Base-by-base conservation (phyloP, 2,888 invertebrate genomes). In the Agrochola lota region DNA sequence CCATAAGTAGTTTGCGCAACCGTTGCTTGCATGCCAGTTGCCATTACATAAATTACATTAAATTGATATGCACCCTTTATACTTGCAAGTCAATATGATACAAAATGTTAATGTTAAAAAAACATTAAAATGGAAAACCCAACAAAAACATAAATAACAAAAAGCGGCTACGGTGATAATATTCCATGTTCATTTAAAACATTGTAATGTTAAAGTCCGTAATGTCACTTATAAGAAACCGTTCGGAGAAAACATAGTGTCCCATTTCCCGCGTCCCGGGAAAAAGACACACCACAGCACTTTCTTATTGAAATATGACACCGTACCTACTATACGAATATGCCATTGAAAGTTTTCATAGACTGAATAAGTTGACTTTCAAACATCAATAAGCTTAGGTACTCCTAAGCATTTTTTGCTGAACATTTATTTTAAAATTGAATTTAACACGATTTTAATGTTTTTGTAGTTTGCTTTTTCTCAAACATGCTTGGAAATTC, bases 331-430 rank as follows among this genome's bases (percentile, higher is more conserved):
- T 78, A 86, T 84, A 88, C 74, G 74, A 84, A 80, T 74, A 74
- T 72, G 82, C 71, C 78, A 80, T 88, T 86, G 80, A 79, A 84
- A 84, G 75, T 84, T 82, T 30, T 64, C 12, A 49, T 46, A 67
- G 49, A 78, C 70, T 75, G 73, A 78, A 66, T 79, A 74, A 73
- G 68, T 73, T 79, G 40, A 70, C 69, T 76, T 74, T 78, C 60
- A 78, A 80, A 52, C 30, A 62, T 73, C 46, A 81, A 66, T 66
- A 69, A 71, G 26, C 30, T 63, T 77, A 46, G 4, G 35, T 40
- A 46, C 30, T 26, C 1, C 35, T 43, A 12, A 52, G 59, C 49
- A 59, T 57, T 74, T 52, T 70, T 60, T 57, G 23, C 17, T 49
- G 15, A 15, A 15, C 15, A n/a, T 79, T 82, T 55, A 23, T 84